Evolutionary conservation across 1,140 invertebrate genomes (phyloP).

Genomic region (Galleria mellonella): DNA sequence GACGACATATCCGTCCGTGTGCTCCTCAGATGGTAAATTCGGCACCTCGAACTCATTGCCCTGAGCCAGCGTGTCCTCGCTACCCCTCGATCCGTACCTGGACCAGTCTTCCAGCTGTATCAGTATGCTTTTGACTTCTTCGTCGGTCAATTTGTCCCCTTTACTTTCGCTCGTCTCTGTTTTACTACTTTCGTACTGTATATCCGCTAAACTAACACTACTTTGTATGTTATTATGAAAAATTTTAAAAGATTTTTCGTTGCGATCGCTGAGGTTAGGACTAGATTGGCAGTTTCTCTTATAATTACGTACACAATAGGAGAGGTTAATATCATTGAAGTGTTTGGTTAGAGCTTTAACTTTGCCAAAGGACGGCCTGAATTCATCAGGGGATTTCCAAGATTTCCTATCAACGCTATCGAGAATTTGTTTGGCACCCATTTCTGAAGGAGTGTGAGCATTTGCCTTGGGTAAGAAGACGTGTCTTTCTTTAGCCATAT

Average conservation of each 20-base stretch:
- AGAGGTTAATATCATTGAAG: conserved; percentile 73
- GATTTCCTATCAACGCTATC: conserved; percentile 71
- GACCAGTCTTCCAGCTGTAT: conserved; percentile 77
- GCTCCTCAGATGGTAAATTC: conserved; percentile 54
- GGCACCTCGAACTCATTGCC: conserved; percentile 63
- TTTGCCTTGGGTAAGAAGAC: conserved; percentile 10
- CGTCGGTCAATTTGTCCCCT: conserved; percentile 60
- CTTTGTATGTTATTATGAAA: conserved; percentile 29
- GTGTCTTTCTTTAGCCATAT: conserved; percentile 21
- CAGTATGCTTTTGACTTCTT: conserved; percentile 75
- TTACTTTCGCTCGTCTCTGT: conserved; percentile 47
- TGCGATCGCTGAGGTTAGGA: conserved; percentile 52
- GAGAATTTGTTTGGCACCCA: conserved; percentile 35
- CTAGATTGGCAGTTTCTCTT: conserved; percentile 70
- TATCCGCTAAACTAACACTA: conserved; percentile 59
- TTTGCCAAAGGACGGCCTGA: conserved; percentile 76
- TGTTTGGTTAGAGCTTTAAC: conserved; percentile 79
- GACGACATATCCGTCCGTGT: conserved; percentile 30
- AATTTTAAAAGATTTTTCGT: conserved; percentile 25
- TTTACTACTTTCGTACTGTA: conserved; percentile 44
- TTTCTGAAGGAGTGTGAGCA: conserved; percentile 20
- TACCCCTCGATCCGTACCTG: conserved; percentile 69
- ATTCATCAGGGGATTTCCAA: conserved; percentile 79
- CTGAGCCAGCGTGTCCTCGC: conserved; percentile 59
- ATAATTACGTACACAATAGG: conserved; percentile 58